Base-by-base conservation (phyloP, 2,888 invertebrate species). In the Chaetoderma sp. region DNA sequence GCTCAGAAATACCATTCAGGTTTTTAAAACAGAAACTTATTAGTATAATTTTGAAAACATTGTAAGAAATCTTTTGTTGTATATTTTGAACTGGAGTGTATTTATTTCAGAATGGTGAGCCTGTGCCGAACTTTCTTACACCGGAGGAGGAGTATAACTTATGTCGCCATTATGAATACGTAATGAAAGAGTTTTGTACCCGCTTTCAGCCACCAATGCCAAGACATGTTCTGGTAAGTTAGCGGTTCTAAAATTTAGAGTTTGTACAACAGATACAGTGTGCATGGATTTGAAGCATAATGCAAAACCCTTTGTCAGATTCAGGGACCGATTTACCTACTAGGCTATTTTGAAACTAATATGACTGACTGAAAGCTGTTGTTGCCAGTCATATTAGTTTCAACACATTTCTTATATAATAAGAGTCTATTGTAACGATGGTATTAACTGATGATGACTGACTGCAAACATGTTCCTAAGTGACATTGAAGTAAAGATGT, bases 171-270 rank as follows among this genome's bases (percentile, higher is more conserved):
- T 97, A 95, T 85, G 96, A 98, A 87, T 88, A 92, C 33, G 93
- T 94, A 78, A 88, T 90, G 25, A 91, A 93, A 75, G 96, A 97
- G 78, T 98, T 98, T 83, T 97, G 97, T 83, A 91, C 92, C 71
- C 90, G 93, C 65, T 99, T 99, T 84, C 91, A 91, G 72, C 98
- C 98, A 0, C 92, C 94, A 0, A 96, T 98, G 95, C 98, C 97
- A 0, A 92, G 93, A 86, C 92, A 96, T 0, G 84, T 87, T 42
- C 90, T 94, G 47, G 87, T 87, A 78, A 76, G 76, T 67, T 33
- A 45, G 23, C 42, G 23, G 33, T 21, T 13, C 23, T 68, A 21
- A 57, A 55, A 4, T 6, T n/a, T 70, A 18, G 50, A 8, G 27
- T 36, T 54, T 54, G 55, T 63, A 28, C 5, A 16, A 57, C 42